Conservation (phyloP, 2,797 vertebrate species). For the Sphaeramia orbicularis region DNA sequence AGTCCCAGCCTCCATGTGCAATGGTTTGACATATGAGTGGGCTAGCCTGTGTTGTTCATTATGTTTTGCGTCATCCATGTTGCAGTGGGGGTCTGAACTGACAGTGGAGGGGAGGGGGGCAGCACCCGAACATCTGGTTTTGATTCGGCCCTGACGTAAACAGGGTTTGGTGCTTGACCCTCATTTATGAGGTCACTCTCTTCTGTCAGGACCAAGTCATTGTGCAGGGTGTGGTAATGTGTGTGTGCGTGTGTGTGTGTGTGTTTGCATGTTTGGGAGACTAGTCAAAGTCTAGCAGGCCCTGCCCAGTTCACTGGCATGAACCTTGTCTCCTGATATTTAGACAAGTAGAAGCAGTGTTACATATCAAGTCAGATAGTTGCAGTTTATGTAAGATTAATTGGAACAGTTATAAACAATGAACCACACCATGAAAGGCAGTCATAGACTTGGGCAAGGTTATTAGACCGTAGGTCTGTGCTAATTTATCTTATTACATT, state of each 20-base stretch:
- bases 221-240: conserved; percentile 22
- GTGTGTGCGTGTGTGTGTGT: conserved; percentile 7
- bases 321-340: conserved; percentile 28
- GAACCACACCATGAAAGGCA: conserved; percentile 29
- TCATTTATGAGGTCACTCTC: conserved; percentile 69
- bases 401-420: conserved; percentile 7
- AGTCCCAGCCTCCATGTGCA: conserved; percentile 6
- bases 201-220: conserved; percentile 18
- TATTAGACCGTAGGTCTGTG: conserved; percentile 3
- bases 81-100: conserved; percentile 44
- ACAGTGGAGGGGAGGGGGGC: conserved; percentile 19
- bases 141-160: conserved; percentile 74
- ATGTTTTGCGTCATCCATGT: conserved; percentile 54
- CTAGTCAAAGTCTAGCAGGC: conserved; percentile 38
- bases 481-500: conserved; percentile 1
- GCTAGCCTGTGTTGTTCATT: conserved; percentile 24
- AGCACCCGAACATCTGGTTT: conserved; percentile 77
- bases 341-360: not conserved
- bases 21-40: conserved; percentile 27
- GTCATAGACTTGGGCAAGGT: not conserved
- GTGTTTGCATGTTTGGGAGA: not conserved
- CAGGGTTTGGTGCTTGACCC: conserved; percentile 50
- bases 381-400: conserved; percentile 55
- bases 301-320: conserved; percentile 13
- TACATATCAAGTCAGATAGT: conserved; percentile 34